These are phyloP conservation scores for Pectinophora gossypiella DNA, from an alignment of 1,140 invertebrate species.

Conservation along the genomic window DNA sequence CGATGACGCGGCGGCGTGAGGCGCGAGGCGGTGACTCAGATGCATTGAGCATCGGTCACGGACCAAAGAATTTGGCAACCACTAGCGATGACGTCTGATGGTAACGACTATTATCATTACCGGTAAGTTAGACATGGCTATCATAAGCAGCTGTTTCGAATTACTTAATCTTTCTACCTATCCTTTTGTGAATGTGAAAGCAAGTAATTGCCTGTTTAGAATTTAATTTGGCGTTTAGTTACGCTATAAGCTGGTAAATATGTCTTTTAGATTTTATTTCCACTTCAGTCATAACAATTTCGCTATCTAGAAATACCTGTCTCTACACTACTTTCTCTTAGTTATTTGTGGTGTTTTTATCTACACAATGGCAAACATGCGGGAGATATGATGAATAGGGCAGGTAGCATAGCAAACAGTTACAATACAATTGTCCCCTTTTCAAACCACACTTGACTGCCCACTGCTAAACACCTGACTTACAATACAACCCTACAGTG, in stretches of 20 bases:
- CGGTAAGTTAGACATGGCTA: neutral
- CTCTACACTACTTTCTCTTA: no score
- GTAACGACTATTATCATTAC: neutral
- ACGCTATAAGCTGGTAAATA: neutral
- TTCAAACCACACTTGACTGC: neutral
- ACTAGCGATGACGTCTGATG: neutral
- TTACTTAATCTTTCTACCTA: neutral
- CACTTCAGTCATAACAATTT: no score
- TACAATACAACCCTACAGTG: neutral
- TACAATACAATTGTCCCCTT: neutral
- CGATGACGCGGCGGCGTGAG: neutral
- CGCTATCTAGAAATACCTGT: neutral
- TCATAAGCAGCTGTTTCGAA: neutral
- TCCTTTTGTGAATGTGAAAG: neutral
- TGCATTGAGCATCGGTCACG: neutral
- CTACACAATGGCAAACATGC: neutral
- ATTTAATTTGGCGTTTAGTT: neutral
- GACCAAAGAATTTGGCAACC: neutral
- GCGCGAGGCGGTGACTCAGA: neutral
- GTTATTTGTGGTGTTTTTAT: no score
- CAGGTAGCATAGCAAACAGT: conserved; percentile 25
- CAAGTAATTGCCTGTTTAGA: neutral
- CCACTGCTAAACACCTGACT: neutral
- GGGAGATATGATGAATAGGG: neutral
- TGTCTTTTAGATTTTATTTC: no score